A percentile compares a stretch with the other conserved stretches of the same genome.
Conservation (phyloP, 2,113 vertebrate genomes). For the Colaptes auratus region DNA sequence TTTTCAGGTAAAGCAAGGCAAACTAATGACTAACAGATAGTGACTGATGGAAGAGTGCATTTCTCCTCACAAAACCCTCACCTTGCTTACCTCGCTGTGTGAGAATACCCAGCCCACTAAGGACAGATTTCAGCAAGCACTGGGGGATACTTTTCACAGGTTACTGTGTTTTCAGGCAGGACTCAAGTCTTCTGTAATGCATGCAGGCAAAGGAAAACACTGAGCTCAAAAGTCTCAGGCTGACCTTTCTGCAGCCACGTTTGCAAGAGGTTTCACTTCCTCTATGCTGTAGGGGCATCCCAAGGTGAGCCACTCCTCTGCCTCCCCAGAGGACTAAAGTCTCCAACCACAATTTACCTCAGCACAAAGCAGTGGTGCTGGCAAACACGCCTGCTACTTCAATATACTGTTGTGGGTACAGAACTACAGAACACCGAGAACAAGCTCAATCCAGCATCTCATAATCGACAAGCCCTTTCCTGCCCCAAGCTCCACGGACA, state of each 20-base stretch:
- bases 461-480: neutral
- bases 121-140: neutral
- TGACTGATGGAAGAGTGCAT: neutral
- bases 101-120: neutral
- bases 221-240: rapidly evolving
- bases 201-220: neutral
- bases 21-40: neutral
- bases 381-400: neutral
- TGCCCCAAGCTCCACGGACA: neutral
- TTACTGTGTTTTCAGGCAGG: neutral
- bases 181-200: neutral
- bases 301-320: rapidly evolving
- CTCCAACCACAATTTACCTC: neutral
- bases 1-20: conserved; percentile 15
- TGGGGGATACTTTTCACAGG: neutral
- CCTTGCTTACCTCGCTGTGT: rapidly evolving
- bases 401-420: neutral
- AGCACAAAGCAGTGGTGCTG: neutral
- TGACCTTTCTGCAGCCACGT: neutral
- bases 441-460: neutral
- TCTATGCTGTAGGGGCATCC: neutral
- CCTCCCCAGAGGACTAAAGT: neutral
- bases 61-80: neutral
- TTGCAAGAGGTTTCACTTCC: neutral
- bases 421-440: neutral